A percentile compares a stretch with the other conserved stretches of the same genome.
phyloP scores from a whole-genome alignment of 1,140 invertebrate species.

The Brachionus asplanchnoidis region DNA sequence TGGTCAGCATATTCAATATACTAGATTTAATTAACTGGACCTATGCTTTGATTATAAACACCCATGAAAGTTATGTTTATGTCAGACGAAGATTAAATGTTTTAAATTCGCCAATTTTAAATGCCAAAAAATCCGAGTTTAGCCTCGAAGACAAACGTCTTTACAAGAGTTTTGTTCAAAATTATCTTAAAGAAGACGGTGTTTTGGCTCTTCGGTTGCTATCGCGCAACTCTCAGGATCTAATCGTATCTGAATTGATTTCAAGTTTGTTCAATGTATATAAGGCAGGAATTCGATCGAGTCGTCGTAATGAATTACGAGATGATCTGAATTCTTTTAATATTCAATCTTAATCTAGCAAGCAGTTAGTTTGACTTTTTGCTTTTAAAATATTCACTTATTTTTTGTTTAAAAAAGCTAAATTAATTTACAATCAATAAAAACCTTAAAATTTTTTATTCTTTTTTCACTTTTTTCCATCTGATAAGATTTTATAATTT shows the following conservation, averaged over 20 bases:
- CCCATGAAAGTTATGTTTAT: neutral
- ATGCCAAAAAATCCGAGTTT: neutral
- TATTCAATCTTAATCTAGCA: neutral
- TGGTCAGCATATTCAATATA: constrained; percentile 26
- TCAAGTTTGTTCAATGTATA: constrained; percentile 24
- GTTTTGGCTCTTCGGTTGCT: constrained; percentile 14
- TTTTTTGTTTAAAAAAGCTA: neutral
- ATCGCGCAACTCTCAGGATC: constrained; percentile 17
- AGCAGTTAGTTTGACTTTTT: neutral
- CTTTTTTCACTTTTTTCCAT: no score
- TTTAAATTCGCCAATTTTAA: neutral
- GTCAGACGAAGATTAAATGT: neutral
- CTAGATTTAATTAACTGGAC: constrained; percentile 30
- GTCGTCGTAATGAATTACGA: neutral
- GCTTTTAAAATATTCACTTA: neutral
- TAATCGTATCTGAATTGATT: constrained; percentile 31
- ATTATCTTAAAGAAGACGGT: constrained; percentile 40
- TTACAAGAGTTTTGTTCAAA: constrained; percentile 21
- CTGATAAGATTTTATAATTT: no score
- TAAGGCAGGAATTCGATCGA: neutral
- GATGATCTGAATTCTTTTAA: neutral
- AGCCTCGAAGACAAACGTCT: neutral
- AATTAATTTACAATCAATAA: neutral
- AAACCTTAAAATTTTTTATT: neutral
- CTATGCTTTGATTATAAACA: neutral